Evolutionary conservation across 2,888 invertebrate species (phyloP).

Genomic region (Yponomeuta evonymella): DNA sequence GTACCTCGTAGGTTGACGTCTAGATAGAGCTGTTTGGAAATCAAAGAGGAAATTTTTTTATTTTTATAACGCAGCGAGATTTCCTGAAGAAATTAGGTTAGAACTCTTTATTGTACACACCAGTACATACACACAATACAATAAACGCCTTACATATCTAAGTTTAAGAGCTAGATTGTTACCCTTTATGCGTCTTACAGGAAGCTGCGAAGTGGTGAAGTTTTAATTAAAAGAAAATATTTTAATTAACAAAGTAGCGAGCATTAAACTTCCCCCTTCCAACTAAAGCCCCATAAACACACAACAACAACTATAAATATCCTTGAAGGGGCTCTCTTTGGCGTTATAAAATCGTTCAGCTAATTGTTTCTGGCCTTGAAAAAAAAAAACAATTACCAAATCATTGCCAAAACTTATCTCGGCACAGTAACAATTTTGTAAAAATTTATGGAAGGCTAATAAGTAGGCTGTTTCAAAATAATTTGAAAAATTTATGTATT

Average conservation of each 20-base stretch:
- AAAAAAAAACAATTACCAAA: not conserved
- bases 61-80: not conserved
- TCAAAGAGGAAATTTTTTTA: not conserved
- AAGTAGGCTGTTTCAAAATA: too few species aligned
- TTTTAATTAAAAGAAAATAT: constrained; percentile 60
- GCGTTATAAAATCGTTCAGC: constrained; percentile 38
- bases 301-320: constrained; percentile 52
- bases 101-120: too few species aligned
- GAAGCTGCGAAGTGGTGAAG: constrained; percentile 19
- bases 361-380: not conserved
- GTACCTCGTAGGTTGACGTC: not conserved
- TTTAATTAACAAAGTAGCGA: constrained; percentile 55
- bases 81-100: not conserved
- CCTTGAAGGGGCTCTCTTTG: constrained; percentile 40
- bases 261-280: constrained; percentile 43
- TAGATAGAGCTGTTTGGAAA: not conserved
- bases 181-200: not conserved
- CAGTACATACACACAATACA: too few species aligned
- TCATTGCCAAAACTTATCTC: too few species aligned
- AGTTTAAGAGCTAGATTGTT: not conserved
- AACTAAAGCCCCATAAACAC: constrained; percentile 42
- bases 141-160: too few species aligned
- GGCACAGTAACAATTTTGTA: too few species aligned
- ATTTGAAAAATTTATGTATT: too few species aligned
- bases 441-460: too few species aligned